Base-by-base conservation (phyloP, 2,888 invertebrate species). In the Dolomedes plantarius region DNA sequence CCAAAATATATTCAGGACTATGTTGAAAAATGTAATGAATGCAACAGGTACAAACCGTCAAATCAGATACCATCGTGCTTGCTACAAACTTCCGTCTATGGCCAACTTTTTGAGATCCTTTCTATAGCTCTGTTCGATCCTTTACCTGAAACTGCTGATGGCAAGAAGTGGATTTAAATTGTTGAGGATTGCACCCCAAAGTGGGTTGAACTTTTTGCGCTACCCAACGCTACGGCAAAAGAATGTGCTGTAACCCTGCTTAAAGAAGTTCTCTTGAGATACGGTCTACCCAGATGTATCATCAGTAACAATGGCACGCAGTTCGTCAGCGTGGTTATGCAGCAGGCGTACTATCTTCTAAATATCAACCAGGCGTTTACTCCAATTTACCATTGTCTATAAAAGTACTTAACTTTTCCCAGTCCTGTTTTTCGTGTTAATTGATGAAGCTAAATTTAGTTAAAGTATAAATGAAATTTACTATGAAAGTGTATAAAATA, bases 1-100 rank as follows among this genome's bases (percentile, higher is more conserved):
- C 16, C 67, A n/a, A 67, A 19, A 19, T 67, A 31, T 31, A 67
- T 67, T 23, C 31, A 36, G 1, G 67, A 67, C 13, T 67, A 67
- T 36, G 36, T 67, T 1, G 28, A 36, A n/a, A 67, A 67, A 31
- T 67, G 67, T 19, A 19, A 11, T 16, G 67, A 67, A 31, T 32
- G n/a, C 2, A 28, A 11, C 39, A n/a, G 56, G 23, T 72, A 50
- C 23, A 72, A 72, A 31, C 11, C 72, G n/a, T n/a, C n/a, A 19
- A 46, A 72, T 3, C 71, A 71, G 19, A 72, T 72, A 72, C 50
- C 50, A 7, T 2, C 50, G 29, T 72, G 72, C 32, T n/a, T 72
- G 0, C 56, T 72, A n/a, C 28, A 29, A 50, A 50, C 11, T 5
- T 41, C 9, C 46, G n/a, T 46, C 16, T 46, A 46, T 13, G 46